A percentile compares a stretch with the other conserved stretches of the same genome.
These are phyloP conservation scores for Martes martes DNA, from an alignment of 2,113 vertebrate species.

Conservation along the genomic window DNA sequence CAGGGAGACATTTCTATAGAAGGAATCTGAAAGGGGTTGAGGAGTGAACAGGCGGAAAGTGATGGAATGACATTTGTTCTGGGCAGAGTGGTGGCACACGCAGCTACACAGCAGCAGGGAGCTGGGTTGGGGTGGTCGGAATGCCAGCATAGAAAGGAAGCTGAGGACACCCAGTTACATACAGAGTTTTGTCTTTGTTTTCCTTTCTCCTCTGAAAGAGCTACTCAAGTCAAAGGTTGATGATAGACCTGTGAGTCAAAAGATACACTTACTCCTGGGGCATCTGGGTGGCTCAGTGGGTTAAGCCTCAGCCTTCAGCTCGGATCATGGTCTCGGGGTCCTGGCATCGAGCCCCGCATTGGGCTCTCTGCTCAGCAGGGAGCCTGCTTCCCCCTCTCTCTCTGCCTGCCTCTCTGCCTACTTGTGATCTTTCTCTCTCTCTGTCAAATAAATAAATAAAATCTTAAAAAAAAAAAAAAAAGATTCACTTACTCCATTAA, in stretches of 20 bases:
- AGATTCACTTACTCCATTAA: background rate
- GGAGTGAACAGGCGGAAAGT: background rate
- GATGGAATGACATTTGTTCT: background rate
- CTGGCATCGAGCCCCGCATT: too few species aligned
- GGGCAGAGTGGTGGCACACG: background rate
- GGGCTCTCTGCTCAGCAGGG: too few species aligned
- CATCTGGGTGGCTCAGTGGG: too few species aligned
- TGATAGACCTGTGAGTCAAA: background rate
- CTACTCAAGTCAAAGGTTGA: background rate
- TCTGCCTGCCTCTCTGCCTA: too few species aligned
- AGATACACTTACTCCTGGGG: background rate
- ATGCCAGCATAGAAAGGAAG: background rate
- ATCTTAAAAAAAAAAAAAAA: background rate
- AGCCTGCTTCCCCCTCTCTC: too few species aligned
- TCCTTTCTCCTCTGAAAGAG: background rate
- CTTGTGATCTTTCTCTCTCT: too few species aligned
- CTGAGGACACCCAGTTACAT: too few species aligned
- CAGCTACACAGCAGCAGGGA: background rate
- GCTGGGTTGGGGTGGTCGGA: background rate
- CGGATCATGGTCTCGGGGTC: too few species aligned
- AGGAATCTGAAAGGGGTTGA: background rate
- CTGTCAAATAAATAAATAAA: too few species aligned
- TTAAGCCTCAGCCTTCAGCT: too few species aligned
- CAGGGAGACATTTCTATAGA: background rate
- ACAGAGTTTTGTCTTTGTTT: background rate